Percentiles rank a stretch among this genome's conserved stretches.
Conservation (phyloP, 2,888 invertebrate genomes). For the Hypercompe scribonia region DNA sequence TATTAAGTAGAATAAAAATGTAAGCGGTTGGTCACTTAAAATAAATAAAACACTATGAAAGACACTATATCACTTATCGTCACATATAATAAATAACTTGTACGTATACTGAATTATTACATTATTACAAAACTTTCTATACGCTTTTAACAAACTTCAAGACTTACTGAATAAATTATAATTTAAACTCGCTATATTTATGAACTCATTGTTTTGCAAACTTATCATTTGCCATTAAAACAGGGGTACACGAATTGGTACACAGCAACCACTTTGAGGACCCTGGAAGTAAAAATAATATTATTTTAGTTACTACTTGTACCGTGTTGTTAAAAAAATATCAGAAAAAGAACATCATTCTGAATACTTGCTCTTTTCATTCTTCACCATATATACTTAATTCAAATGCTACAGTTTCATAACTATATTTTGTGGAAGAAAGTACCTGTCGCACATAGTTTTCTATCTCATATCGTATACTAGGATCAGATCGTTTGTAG, state of each 20-base stretch:
- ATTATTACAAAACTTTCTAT: constrained; percentile 3
- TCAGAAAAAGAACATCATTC: not conserved
- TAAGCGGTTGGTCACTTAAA: not conserved
- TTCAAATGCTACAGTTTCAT: not conserved
- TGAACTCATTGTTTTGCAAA: not conserved
- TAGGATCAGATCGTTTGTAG: constrained; percentile 63
- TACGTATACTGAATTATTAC: constrained; percentile 4
- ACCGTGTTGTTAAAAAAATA: not conserved
- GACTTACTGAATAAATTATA: not conserved
- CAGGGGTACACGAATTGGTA: constrained; percentile 66
- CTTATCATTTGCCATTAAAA: constrained; percentile 42
- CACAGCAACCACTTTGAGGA: constrained; percentile 65
- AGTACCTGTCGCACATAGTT: constrained; percentile 73
- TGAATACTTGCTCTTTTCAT: not conserved
- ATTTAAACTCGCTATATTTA: not conserved
- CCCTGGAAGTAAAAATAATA: constrained; percentile 57
- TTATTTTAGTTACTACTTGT: not conserved
- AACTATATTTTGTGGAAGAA: constrained; percentile 4
- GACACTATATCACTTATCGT: not conserved
- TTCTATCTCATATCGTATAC: constrained; percentile 69
- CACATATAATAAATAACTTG: not conserved
- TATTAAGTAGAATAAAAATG: too few species aligned
- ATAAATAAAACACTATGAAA: constrained; percentile 3
- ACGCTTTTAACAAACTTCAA: constrained; percentile 1
- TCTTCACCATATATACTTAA: not conserved